phyloP scores from a whole-genome alignment of 2,888 invertebrate species.

The Dynastes hyllus region DNA sequence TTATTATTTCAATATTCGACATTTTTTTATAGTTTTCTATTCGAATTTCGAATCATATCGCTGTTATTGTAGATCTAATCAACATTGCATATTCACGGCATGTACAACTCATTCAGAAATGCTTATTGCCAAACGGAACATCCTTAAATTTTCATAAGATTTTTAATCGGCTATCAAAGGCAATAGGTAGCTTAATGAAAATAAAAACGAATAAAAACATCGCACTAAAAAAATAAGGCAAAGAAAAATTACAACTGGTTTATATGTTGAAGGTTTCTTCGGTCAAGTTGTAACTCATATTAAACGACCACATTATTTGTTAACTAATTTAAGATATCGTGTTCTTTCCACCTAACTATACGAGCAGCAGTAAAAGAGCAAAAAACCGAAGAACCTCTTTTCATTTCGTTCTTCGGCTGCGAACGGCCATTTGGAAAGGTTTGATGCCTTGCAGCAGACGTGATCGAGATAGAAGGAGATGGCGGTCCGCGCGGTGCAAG shows the following conservation, averaged over 20 bases:
- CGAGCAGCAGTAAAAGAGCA: not conserved
- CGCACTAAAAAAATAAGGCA: too few relatives aligned
- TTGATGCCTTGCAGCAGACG: constrained; percentile 53
- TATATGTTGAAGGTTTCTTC: constrained; percentile 11
- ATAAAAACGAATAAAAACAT: too few relatives aligned
- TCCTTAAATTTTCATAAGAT: too few relatives aligned
- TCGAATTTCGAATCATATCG: too few relatives aligned
- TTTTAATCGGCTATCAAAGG: too few relatives aligned
- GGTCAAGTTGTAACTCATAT: constrained; percentile 25
- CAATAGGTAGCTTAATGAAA: too few relatives aligned
- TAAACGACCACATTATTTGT: constrained; percentile 37
- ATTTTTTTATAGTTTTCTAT: too few relatives aligned
- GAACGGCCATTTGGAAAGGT: constrained; percentile 49
- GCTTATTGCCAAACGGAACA: too few relatives aligned
- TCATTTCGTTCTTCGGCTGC: constrained; percentile 21
- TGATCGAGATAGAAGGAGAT: constrained; percentile 53
- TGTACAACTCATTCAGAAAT: too few relatives aligned
- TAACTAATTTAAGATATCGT: constrained; percentile 44
- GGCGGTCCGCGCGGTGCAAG: constrained; percentile 33
- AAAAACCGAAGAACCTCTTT: constrained; percentile 17
- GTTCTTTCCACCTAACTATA: constrained; percentile 32
- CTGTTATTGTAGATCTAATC: too few relatives aligned
- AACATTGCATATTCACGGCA: too few relatives aligned
- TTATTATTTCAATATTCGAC: too few relatives aligned
- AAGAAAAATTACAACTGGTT: not conserved